phyloP scores from a whole-genome alignment of 2,797 vertebrate species.

The Acrossocheilus wenchowensis region DNA sequence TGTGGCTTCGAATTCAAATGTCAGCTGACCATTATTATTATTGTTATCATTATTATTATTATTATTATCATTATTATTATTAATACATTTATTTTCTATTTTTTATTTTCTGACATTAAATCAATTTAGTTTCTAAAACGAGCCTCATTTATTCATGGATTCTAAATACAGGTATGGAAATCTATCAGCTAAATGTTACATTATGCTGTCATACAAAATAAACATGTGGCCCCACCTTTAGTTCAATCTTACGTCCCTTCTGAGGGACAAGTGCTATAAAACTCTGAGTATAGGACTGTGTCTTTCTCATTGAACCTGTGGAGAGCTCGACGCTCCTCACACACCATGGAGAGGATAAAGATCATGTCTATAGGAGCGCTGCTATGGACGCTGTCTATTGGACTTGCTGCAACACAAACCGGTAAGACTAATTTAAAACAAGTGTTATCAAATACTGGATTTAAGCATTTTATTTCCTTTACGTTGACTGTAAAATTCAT shows the following conservation, averaged over 20 bases:
- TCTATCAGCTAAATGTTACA: conserved; percentile 14
- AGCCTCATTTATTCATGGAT: background rate
- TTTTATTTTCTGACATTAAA: background rate
- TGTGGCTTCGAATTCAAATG: background rate
- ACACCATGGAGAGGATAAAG: conserved; percentile 70
- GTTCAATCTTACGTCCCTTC: conserved; percentile 36
- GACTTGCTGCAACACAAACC: conserved; percentile 59
- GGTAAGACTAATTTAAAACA: conserved; percentile 59
- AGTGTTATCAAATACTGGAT: background rate
- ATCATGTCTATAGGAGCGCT: conserved; percentile 51
- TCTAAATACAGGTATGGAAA: background rate
- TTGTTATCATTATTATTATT: background rate
- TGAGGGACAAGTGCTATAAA: conserved; percentile 57
- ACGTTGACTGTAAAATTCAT: background rate
- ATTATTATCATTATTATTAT: background rate
- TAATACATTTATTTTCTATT: background rate
- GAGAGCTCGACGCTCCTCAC: conserved; percentile 55
- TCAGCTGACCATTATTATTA: background rate
- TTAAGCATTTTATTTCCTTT: background rate
- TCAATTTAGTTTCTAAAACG: background rate
- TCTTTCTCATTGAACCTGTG: conserved; percentile 57
- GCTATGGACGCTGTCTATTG: conserved; percentile 61
- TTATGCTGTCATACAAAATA: conserved; percentile 46
- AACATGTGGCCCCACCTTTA: conserved; percentile 59
- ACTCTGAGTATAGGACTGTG: background rate